These are phyloP conservation scores for Balaeniceps rex DNA, from an alignment of 2,113 vertebrate genomes.

Conservation along the genomic window DNA sequence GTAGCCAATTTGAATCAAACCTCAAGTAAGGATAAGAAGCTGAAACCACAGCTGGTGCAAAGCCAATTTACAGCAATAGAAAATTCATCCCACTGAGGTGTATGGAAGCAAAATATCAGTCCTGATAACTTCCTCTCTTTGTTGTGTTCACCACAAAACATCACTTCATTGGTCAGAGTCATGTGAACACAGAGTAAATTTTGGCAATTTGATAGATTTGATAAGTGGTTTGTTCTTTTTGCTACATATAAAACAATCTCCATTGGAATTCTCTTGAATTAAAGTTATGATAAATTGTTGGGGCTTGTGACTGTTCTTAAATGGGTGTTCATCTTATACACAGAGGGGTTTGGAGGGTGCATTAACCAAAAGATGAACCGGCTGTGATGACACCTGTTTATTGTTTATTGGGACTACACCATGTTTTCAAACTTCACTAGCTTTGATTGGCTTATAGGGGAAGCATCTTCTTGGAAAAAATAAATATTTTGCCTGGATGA, in stretches of 20 bases:
- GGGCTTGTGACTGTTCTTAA: neutral
- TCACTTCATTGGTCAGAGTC: neutral
- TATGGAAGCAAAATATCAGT: neutral
- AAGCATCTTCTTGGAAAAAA: neutral
- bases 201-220: neutral
- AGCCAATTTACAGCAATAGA: neutral
- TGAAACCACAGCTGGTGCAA: neutral
- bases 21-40: neutral
- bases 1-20: neutral
- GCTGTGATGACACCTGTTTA: neutral
- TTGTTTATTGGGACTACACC: neutral
- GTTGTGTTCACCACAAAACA: neutral
- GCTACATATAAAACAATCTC: neutral
- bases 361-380: neutral
- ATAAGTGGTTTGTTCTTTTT: neutral
- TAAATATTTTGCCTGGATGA: neutral
- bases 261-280: neutral
- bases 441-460: neutral
- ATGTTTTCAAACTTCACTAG: neutral
- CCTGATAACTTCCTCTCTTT: neutral
- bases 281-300: neutral
- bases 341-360: neutral
- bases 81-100: neutral
- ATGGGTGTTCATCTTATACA: neutral
- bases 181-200: neutral